Evolutionary conservation across 2,888 invertebrate species (phyloP).

Genomic region (Dicyrtoma fusca): DNA sequence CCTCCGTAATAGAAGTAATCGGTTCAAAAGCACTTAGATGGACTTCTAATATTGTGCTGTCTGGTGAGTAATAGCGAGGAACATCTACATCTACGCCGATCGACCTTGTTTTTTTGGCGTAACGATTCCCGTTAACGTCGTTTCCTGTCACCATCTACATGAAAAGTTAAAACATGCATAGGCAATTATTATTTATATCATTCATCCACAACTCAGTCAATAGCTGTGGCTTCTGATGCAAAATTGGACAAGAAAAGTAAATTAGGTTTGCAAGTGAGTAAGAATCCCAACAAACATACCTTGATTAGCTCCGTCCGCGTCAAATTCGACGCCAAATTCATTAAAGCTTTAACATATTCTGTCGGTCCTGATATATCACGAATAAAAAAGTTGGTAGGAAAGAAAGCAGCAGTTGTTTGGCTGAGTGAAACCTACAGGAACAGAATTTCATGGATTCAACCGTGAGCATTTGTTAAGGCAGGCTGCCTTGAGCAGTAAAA

Average conservation of each 20-base stretch:
- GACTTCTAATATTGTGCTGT: constrained; percentile 33
- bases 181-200: too few relatives aligned
- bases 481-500: too few relatives aligned
- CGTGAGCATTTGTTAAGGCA: too few relatives aligned
- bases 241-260: too few relatives aligned
- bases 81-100: neutral
- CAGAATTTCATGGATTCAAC: too few relatives aligned
- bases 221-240: too few relatives aligned
- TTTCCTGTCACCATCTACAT: neutral
- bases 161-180: neutral
- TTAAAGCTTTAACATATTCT: constrained; percentile 17
- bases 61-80: constrained; percentile 30
- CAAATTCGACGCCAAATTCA: constrained; percentile 12
- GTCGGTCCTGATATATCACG: constrained; percentile 26
- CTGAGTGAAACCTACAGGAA: constrained; percentile 30
- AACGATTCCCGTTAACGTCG: neutral
- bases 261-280: too few relatives aligned
- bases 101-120: neutral
- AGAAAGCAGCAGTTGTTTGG: constrained; percentile 22
- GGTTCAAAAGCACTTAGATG: constrained; percentile 9
- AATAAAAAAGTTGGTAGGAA: constrained; percentile 27
- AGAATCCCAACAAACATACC: too few relatives aligned
- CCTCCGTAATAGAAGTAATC: constrained; percentile 4
- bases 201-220: too few relatives aligned
- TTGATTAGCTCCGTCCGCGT: constrained; percentile 14